phyloP scores from a whole-genome alignment of 2,113 vertebrate genomes.

The Phrynocephalus versicolor region DNA sequence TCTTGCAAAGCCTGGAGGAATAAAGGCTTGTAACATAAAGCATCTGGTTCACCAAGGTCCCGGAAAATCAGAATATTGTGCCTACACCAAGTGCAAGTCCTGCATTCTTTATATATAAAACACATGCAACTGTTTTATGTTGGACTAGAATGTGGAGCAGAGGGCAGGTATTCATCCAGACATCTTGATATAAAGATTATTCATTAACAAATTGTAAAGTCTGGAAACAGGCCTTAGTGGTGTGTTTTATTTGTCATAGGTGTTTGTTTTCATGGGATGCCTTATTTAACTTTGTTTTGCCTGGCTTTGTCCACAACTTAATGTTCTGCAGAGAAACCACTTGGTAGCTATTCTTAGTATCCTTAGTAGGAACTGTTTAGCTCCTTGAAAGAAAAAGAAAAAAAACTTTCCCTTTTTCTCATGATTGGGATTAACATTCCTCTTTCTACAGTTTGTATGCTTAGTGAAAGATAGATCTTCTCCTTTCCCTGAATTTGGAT shows the following conservation, averaged over 20 bases:
- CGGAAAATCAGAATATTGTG: no score
- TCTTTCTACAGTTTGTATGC: background rate
- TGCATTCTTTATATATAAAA: no score
- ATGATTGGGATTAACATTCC: background rate
- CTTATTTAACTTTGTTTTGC: background rate
- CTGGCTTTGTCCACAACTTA: background rate
- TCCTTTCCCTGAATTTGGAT: background rate
- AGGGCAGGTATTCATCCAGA: no score
- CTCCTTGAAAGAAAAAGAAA: no score
- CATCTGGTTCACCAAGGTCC: no score
- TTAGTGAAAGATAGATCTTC: background rate
- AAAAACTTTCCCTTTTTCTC: background rate
- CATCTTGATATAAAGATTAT: background rate
- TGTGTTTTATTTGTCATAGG: no score
- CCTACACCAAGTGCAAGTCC: no score
- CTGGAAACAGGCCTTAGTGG: background rate
- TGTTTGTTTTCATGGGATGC: background rate
- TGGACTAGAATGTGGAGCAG: no score
- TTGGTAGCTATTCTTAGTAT: background rate
- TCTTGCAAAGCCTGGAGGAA: no score
- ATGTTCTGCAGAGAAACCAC: background rate
- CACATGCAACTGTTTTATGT: no score
- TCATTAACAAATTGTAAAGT: background rate
- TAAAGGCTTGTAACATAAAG: no score
- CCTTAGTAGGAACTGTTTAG: background rate